phyloP scores from a whole-genome alignment of 2,113 vertebrate genomes.

The Monarcha castaneiventris region DNA sequence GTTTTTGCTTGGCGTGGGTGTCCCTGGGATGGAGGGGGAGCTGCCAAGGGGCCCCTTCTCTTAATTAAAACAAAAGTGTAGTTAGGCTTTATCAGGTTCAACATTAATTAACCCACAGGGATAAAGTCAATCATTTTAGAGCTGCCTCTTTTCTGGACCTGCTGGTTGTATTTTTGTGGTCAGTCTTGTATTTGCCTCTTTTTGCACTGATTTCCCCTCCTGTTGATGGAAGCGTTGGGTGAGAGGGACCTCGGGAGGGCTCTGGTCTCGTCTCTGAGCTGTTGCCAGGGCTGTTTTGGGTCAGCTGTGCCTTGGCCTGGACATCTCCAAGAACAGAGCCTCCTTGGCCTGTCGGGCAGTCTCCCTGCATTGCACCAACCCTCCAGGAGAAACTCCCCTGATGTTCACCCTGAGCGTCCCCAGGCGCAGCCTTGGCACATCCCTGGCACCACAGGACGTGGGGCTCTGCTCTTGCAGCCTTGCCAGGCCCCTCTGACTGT shows the following conservation, averaged over 20 bases:
- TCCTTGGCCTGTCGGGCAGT: rapidly evolving
- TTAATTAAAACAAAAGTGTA: background rate
- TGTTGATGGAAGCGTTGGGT: background rate
- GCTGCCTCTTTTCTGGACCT: background rate
- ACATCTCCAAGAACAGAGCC: background rate
- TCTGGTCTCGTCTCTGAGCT: background rate
- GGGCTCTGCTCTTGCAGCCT: background rate
- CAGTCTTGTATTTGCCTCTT: background rate
- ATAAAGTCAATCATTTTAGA: background rate
- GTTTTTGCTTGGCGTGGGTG: background rate
- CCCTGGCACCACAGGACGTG: rapidly evolving
- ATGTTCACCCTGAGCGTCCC: background rate
- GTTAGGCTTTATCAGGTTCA: background rate
- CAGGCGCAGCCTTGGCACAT: rapidly evolving
- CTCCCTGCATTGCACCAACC: background rate
- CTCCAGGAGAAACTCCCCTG: background rate
- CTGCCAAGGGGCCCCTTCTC: background rate
- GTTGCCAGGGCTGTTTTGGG: background rate
- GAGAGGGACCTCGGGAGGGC: background rate
- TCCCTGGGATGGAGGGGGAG: background rate
- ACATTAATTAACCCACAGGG: background rate
- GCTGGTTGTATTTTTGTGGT: background rate
- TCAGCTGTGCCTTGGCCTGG: background rate
- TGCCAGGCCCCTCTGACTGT: background rate
- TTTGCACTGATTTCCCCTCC: background rate